phyloP scores from a whole-genome alignment of 1,140 invertebrate genomes.

The Brachionus asplanchnoidis region DNA sequence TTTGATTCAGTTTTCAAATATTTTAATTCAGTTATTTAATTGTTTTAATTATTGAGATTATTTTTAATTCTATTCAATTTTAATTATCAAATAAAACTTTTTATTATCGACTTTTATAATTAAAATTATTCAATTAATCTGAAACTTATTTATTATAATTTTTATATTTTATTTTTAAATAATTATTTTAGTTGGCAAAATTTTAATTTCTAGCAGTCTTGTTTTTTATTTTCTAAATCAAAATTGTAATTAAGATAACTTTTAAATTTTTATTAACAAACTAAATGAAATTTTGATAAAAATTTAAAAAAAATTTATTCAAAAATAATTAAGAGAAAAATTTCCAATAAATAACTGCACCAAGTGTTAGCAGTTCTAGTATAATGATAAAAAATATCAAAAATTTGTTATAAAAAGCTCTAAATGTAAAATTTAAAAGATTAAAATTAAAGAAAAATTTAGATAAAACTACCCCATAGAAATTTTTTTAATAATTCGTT shows the following conservation, averaged over 20 bases:
- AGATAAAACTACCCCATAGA: neutral
- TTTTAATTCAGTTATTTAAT: too few species aligned
- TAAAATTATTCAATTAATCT: too few species aligned
- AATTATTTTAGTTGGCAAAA: too few species aligned
- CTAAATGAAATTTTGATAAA: neutral
- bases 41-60: too few species aligned
- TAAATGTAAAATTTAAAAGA: neutral
- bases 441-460: neutral
- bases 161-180: too few species aligned
- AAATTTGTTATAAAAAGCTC: conserved; percentile 35
- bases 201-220: too few species aligned
- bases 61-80: too few species aligned
- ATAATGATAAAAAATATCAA: conserved; percentile 22
- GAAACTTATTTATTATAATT: too few species aligned
- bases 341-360: conserved; percentile 40
- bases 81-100: too few species aligned
- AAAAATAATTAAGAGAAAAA: conserved; percentile 37
- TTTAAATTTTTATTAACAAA: neutral
- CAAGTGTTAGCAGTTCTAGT: neutral
- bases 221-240: too few species aligned
- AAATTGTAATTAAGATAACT: neutral
- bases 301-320: neutral
- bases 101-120: too few species aligned
- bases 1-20: too few species aligned
- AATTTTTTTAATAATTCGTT: conserved; percentile 19